A percentile compares a stretch with the other conserved stretches of the same genome.
These are phyloP conservation scores for Araneus ventricosus DNA, from an alignment of 1,140 invertebrate genomes.

Conservation along the genomic window DNA sequence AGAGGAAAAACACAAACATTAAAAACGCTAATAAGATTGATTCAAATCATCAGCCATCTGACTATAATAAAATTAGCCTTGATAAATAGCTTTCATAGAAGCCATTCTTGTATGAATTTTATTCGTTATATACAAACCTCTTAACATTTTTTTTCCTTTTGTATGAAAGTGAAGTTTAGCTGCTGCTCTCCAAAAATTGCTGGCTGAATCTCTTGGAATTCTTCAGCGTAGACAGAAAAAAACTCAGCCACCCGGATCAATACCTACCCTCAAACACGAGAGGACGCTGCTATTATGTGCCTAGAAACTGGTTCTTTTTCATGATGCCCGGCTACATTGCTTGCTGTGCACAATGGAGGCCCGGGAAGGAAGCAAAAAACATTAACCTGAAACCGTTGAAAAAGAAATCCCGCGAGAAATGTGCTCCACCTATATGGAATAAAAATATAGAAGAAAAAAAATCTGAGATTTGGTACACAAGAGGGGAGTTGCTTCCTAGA, in stretches of 20 bases:
- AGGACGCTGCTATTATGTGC: constrained; percentile 15
- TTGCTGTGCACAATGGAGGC: not conserved
- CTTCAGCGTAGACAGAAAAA: not conserved
- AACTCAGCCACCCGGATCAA: not conserved
- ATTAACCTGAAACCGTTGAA: constrained; percentile 29
- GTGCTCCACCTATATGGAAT: not conserved
- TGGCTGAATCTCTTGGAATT: not conserved
- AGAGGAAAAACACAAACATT: too few species aligned
- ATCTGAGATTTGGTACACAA: not conserved
- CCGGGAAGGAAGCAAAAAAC: constrained; percentile 11
- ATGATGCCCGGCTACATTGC: not conserved
- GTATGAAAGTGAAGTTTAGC: not conserved
- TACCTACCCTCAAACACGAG: constrained; percentile 28
- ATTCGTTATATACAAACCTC: not conserved
- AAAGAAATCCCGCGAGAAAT: constrained; percentile 14
- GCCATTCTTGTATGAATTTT: not conserved
- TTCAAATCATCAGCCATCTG: too few species aligned
- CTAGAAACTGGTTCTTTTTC: constrained; percentile 11
- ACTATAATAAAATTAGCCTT: too few species aligned
- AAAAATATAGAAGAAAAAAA: constrained; percentile 15
- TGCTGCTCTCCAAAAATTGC: not conserved
- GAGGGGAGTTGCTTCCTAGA: not conserved
- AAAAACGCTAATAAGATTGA: too few species aligned
- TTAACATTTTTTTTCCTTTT: not conserved
- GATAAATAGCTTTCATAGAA: too few species aligned